These are phyloP conservation scores for Smutsia gigantea DNA, from an alignment of 2,797 vertebrate genomes.

Conservation along the genomic window DNA sequence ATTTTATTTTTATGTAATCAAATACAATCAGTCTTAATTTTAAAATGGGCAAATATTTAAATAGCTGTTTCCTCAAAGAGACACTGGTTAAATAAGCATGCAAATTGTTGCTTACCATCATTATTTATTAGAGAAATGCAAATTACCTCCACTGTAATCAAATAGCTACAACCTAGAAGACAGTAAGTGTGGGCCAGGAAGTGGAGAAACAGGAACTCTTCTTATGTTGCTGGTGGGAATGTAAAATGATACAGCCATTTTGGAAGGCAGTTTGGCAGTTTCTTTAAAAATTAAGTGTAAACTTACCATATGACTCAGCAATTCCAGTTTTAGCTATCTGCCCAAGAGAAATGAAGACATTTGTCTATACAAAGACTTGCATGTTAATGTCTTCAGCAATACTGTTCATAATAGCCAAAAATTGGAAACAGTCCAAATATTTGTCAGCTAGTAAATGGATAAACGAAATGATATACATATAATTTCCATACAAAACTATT, in stretches of 20 bases:
- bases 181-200: neutral
- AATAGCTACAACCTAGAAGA: slow-evolving; percentile 13
- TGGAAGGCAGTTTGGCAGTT: neutral
- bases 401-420: neutral
- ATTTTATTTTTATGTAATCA: neutral
- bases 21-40: neutral
- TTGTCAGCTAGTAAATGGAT: neutral
- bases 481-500: neutral
- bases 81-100: neutral
- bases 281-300: neutral
- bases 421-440: neutral
- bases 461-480: neutral
- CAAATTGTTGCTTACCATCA: neutral
- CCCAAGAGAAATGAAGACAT: neutral
- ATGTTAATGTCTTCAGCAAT: neutral
- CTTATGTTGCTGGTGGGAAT: neutral
- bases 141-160: neutral
- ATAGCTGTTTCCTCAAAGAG: neutral
- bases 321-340: neutral
- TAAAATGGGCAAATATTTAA: neutral
- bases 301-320: neutral
- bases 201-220: neutral
- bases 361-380: neutral
- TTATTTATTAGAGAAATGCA: slow-evolving; percentile 15
- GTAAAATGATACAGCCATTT: neutral